Evolutionary conservation across 2,113 vertebrate species (phyloP).

Genomic region (Atherinomorus stipes): DNA sequence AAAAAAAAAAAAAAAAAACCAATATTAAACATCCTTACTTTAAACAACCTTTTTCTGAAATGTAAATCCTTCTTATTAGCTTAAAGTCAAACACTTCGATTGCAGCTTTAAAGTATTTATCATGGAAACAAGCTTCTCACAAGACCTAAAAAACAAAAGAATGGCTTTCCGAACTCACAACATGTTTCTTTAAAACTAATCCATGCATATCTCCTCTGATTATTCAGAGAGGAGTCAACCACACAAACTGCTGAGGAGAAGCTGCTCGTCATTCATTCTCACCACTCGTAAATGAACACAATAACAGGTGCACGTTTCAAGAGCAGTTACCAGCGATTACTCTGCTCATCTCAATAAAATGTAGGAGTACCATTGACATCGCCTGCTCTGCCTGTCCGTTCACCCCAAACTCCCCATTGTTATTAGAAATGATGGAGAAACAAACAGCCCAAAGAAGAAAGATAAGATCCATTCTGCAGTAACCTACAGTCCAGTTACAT

Average conservation of each 20-base stretch:
- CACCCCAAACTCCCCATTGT: background rate
- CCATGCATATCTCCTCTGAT: background rate
- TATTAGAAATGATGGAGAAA: background rate
- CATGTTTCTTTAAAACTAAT: background rate
- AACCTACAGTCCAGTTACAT: background rate
- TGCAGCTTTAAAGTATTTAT: conserved; percentile 19
- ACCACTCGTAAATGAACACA: background rate
- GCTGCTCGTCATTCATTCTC: background rate
- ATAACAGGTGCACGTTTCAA: background rate
- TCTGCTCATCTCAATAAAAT: background rate
- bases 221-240: background rate
- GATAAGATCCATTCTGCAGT: background rate
- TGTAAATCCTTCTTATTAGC: conserved; percentile 5
- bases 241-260: background rate
- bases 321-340: no score
- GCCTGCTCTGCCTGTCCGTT: background rate
- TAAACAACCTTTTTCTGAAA: background rate
- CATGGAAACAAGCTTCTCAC: conserved; percentile 26
- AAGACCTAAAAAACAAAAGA: conserved; percentile 16
- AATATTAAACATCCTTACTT: no score
- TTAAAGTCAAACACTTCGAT: background rate
- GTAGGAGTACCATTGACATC: background rate
- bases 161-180: conserved; percentile 49
- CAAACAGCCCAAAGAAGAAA: background rate
- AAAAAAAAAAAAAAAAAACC: no score